These are phyloP conservation scores for Vulpes vulpes DNA, from an alignment of 2,113 vertebrate species.

Conservation along the genomic window DNA sequence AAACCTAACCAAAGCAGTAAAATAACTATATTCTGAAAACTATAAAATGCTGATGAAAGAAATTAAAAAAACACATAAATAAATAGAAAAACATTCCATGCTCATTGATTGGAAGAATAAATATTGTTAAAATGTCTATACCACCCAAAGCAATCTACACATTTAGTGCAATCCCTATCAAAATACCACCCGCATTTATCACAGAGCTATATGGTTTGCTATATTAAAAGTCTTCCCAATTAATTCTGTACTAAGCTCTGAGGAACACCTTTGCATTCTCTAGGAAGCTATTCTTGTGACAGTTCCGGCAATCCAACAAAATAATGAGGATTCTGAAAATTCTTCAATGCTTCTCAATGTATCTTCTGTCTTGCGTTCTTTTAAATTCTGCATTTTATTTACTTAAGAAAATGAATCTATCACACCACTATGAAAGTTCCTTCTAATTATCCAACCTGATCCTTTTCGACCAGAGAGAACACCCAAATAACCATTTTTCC, in stretches of 20 bases:
- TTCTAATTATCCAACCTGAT: not conserved
- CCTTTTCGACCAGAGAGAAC: not conserved
- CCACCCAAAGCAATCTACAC: not conserved
- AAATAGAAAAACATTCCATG: not conserved
- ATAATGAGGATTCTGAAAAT: constrained; percentile 17
- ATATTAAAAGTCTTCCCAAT: not conserved
- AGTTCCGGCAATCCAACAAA: not conserved
- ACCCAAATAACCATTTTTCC: not conserved
- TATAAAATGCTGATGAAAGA: not conserved
- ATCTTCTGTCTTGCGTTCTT: not conserved
- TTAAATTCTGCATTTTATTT: not conserved
- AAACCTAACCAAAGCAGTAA: not conserved
- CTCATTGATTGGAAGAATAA: not conserved
- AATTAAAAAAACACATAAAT: not conserved
- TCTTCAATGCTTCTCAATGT: too few relatives aligned
- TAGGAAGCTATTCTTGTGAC: not conserved
- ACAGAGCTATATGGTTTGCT: not conserved
- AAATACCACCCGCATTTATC: not conserved
- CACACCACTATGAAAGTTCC: not conserved
- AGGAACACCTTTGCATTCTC: not conserved
- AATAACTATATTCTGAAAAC: not conserved
- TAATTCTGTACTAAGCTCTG: not conserved
- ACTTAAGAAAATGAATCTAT: constrained; percentile 17
- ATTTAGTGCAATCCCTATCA: not conserved
- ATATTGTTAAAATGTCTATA: not conserved